Percentiles rank a stretch among this genome's conserved stretches.
phyloP scores from a whole-genome alignment of 2,888 invertebrate species.

The Colostygia pectinataria region DNA sequence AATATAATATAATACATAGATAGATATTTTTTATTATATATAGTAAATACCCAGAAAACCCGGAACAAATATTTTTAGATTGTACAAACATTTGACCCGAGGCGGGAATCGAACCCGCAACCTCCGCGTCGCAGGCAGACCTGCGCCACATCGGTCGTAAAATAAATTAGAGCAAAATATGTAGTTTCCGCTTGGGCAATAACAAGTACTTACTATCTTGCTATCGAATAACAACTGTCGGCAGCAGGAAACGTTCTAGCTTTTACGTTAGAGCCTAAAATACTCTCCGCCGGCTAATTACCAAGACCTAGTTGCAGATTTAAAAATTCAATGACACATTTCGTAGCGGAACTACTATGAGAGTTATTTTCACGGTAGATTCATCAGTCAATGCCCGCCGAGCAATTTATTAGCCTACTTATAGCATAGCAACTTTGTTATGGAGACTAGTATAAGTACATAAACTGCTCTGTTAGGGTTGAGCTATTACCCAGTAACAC shows the following conservation, averaged over 20 bases:
- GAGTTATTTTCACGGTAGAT: constrained; percentile 17
- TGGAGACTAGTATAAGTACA: constrained; percentile 5
- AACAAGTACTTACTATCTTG: no score
- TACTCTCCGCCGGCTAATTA: constrained; percentile 19
- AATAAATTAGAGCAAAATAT: no score
- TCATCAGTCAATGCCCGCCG: constrained; percentile 32
- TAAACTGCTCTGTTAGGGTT: not conserved
- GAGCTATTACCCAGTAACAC: not conserved
- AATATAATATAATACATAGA: no score
- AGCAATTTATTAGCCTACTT: constrained; percentile 32
- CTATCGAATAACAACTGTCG: not conserved
- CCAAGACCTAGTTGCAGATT: constrained; percentile 22
- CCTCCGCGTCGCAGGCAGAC: no score
- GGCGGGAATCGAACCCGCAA: no score
- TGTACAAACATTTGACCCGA: no score
- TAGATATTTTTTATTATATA: no score
- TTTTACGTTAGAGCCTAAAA: constrained; percentile 3
- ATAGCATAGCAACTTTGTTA: constrained; percentile 38
- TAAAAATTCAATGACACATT: constrained; percentile 29
- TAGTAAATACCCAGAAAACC: no score
- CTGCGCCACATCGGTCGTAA: no score
- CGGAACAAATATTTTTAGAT: no score
- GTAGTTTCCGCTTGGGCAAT: no score
- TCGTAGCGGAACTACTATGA: constrained; percentile 16
- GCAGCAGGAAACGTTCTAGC: not conserved